Evolutionary conservation across 2,113 vertebrate species (phyloP), one percentile per base, ranked within the genome.

Genomic region (Heptranchias perlo): DNA sequence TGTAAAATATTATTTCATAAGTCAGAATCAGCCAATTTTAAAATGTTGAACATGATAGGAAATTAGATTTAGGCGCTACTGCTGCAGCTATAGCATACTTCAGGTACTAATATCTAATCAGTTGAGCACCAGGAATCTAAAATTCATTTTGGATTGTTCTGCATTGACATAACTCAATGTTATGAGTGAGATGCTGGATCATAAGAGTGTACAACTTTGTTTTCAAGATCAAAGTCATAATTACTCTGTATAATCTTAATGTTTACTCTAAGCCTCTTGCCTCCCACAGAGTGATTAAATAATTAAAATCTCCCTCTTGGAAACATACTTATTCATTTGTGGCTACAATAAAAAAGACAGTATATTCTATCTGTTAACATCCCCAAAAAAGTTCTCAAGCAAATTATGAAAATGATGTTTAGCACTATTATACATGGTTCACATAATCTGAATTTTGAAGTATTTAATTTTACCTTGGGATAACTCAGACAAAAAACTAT

Each of bases 401-500:
- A 94, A 67, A 47, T 65, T 47, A 28, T 28, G 64, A 35, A 47
- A 94, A 67, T 92, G 47, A 54, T 52, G 31, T n/a, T 49, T 58
- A 16, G 1, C 1, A 94, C 47, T 49, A 94, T 94, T 94, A 67
- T 67, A 4, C 44, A 95, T 44, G 62, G 47, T 67, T 65, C 2
- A 67, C 21, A 47, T 21, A 49, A 95, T 69, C 61, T 95, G 21
- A 95, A 49, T 95, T 69, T 2, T 62, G 31, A 92, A 62, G 31
- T 62, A 62, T 61, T 61, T 61, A 21, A 62, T n/a, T 87, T 89
- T 89, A 91, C 92, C 84, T 49, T 95, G 94, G 44, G 25, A 73
- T 95, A 95, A 95, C 94, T 95, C 64, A 52, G 94, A 95, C 94
- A 67, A 73, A 52, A 49, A 47, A 67, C 14, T 49, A 69, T 3